Evolutionary conservation across 1,140 invertebrate species (phyloP).

Genomic region (Drosophila persimilis): DNA sequence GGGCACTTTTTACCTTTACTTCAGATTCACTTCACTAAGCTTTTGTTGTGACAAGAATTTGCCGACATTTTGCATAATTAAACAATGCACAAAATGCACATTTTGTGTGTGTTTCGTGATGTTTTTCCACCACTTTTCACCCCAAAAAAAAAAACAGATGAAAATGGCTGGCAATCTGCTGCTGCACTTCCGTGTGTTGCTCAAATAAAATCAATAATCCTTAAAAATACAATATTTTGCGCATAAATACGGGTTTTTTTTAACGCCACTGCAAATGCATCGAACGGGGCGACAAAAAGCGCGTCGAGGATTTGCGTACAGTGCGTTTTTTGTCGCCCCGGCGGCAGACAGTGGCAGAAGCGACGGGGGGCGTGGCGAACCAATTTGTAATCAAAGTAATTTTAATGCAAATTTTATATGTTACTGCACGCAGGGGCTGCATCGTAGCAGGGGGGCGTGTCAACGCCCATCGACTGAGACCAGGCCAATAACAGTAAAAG

Average conservation of each 20-base stretch:
- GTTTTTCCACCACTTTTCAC: no score
- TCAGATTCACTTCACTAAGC: constrained; percentile 40
- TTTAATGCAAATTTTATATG: constrained; percentile 81
- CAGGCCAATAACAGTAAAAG: constrained; percentile 47
- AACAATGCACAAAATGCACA: constrained; percentile 19
- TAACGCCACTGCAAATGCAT: constrained; percentile 14
- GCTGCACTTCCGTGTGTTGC: constrained; percentile 28
- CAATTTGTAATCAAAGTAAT: constrained; percentile 81
- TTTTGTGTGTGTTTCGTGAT: background rate
- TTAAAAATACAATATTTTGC: constrained; percentile 73
- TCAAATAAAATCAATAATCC: constrained; percentile 73
- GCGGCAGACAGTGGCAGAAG: no score
- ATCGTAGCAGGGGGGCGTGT: constrained; percentile 25
- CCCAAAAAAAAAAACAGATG: constrained; percentile 14
- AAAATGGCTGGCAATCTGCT: constrained; percentile 26
- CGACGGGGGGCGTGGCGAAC: constrained; percentile 15
- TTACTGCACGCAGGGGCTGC: constrained; percentile 56
- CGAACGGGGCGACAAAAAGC: constrained; percentile 20
- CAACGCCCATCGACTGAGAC: constrained; percentile 18
- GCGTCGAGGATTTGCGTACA: constrained; percentile 44
- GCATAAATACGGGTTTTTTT: constrained; percentile 57
- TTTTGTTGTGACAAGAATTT: constrained; percentile 39
- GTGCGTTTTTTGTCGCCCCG: constrained; percentile 33
- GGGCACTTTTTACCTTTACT: constrained; percentile 7
- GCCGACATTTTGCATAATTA: constrained; percentile 35